Evolutionary conservation across 2,113 vertebrate species (phyloP).

Genomic region (Neotoma lepida): DNA sequence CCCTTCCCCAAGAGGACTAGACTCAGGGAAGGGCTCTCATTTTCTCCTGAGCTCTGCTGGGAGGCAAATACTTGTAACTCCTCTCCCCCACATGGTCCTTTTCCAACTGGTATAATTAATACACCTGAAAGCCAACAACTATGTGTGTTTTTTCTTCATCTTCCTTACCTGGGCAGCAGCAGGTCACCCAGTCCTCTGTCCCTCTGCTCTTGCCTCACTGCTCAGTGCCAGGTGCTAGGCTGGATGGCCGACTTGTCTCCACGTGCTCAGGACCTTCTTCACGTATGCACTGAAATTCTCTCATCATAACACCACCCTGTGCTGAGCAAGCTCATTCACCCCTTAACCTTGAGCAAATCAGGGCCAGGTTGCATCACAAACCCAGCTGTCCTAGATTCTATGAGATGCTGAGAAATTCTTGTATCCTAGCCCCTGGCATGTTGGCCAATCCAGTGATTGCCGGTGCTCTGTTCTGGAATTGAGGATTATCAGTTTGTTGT

Average conservation of each 20-base stretch:
- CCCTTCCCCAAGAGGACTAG: neutral
- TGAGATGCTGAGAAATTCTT: neutral
- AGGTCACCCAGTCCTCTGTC: neutral
- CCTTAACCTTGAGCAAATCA: neutral
- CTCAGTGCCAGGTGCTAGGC: neutral
- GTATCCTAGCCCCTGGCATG: neutral
- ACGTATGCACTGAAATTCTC: neutral
- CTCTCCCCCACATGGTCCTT: neutral
- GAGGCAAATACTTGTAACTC: neutral
- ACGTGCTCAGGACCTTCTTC: neutral
- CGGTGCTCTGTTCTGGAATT: neutral
- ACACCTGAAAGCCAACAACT: neutral
- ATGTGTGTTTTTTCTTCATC: neutral
- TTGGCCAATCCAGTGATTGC: neutral
- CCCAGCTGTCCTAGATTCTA: neutral
- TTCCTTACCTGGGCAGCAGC: neutral
- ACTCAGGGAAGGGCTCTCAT: neutral
- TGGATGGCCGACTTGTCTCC: neutral
- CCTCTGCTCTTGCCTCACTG: neutral
- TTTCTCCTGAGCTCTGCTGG: neutral
- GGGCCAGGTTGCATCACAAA: neutral
- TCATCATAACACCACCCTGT: neutral
- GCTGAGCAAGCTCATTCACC: neutral
- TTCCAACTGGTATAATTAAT: neutral
- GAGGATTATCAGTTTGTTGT: neutral